Conservation (phyloP, 1,140 invertebrate genomes). For the Popillia japonica region DNA sequence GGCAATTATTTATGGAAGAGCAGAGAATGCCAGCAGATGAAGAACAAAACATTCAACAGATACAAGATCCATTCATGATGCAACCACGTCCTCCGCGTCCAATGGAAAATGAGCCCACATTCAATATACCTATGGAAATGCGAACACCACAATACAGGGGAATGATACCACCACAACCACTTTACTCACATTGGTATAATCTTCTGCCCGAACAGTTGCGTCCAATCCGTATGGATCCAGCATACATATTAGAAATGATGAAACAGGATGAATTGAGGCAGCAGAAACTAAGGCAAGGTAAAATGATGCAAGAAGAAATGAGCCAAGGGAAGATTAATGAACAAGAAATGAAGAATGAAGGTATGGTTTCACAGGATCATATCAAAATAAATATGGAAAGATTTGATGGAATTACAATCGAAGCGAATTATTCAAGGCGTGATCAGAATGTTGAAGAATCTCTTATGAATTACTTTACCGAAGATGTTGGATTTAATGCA, state of each 20-base stretch:
- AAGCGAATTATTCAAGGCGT: constrained; percentile 57
- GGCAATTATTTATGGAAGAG: constrained; percentile 55
- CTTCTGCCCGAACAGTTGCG: neutral
- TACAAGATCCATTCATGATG: neutral
- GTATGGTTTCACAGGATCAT: neutral
- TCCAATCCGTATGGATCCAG: neutral
- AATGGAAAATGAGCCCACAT: neutral
- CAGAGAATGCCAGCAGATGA: constrained; percentile 58
- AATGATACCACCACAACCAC: neutral
- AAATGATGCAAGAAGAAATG: neutral
- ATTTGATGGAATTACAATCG: constrained; percentile 48
- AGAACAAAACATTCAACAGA: neutral
- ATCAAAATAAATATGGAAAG: neutral
- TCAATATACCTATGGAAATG: neutral
- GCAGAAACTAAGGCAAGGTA: neutral
- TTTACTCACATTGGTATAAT: neutral
- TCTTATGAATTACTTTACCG: constrained; percentile 70
- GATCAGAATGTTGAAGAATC: constrained; percentile 62
- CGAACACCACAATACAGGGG: neutral
- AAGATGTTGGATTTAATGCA: constrained; percentile 74
- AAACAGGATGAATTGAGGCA: neutral
- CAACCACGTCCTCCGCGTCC: neutral
- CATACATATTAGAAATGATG: neutral
- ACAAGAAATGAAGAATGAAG: neutral
- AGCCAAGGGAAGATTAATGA: neutral